Base-by-base conservation (phyloP, 2,888 invertebrate genomes). In the Octodonta nipae region DNA sequence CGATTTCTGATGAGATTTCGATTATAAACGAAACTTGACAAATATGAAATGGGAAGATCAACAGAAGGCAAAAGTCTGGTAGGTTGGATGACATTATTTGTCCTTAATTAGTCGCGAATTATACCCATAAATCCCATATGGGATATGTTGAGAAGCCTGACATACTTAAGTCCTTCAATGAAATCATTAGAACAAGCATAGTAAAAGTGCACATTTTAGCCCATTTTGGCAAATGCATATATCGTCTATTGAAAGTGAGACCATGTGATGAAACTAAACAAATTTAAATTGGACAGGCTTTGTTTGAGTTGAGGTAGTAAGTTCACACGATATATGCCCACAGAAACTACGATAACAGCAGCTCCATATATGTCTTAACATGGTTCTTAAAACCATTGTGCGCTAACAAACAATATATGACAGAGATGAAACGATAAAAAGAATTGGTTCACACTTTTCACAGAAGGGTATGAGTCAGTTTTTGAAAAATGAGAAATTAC, bases 371-470 rank as follows among this genome's bases (percentile, higher is more conserved):
- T 17, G 17, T 8, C 17, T 17, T 8, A 17, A 17, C 17, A 17
- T 17, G 7, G 17, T 17, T 6, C 17, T 8, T 17, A 5, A 17
- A 5, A 7, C 17, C 7, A 17, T 17, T 17, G 17, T 8, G 17
- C 17, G 17, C 7, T 17, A 17, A n/a, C 17, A 32, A 25, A 11
- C 17, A 8, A 10, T 11, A 27, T 15, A 25, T 27, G 17, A 8
- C 17, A 20, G 14, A 33, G 14, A 15, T 24, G 6, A 30, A 17
- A 28, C 10, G 4, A n/a, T 8, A 28, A 28, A 8, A 15, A 15
- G 12, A 28, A 13, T 28, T 28, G 4, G 26, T 12, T 26, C 4
- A 26, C n/a, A 26, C 8, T n/a, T n/a, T n/a, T 26, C 8, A 22
- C 15, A 13, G 6, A 13, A 28, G 6, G 17, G 8, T 6, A 13